Evolutionary conservation across 2,797 vertebrate species (phyloP).

Genomic region (Gallinago nigripennis): DNA sequence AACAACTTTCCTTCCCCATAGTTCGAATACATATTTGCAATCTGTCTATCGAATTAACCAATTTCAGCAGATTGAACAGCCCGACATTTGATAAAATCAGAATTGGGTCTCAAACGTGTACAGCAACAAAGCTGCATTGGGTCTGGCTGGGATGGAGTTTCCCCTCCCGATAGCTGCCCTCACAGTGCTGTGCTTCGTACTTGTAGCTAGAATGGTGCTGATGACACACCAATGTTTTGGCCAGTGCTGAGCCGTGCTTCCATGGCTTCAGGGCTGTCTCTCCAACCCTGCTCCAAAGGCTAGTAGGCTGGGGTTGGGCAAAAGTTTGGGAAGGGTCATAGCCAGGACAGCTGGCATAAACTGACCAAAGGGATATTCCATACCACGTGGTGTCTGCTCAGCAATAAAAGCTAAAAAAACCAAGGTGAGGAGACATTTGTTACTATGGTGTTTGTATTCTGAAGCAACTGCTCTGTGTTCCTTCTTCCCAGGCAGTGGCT

Average conservation of each 20-base stretch:
- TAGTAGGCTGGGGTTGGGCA: background rate
- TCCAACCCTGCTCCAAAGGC: background rate
- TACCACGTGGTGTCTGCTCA: background rate
- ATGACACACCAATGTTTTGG: background rate
- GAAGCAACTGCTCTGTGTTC: background rate
- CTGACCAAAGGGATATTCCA: background rate
- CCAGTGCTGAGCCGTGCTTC: background rate
- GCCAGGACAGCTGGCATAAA: background rate
- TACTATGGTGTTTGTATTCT: background rate
- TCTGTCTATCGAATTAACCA: background rate
- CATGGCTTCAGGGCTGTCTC: background rate
- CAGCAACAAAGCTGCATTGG: background rate
- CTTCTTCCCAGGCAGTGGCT: background rate
- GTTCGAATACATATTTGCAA: background rate
- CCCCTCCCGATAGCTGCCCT: background rate
- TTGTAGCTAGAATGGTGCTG: background rate
- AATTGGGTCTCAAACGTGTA: background rate
- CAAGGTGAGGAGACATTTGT: background rate
- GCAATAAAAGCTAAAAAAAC: background rate
- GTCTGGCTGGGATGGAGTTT: background rate
- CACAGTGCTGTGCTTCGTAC: background rate
- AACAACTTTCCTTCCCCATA: background rate
- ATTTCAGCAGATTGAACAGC: background rate
- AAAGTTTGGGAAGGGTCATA: background rate
- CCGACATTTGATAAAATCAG: background rate